Evolutionary conservation across 2,888 invertebrate genomes (phyloP).

Genomic region (Miltochrista miniata): DNA sequence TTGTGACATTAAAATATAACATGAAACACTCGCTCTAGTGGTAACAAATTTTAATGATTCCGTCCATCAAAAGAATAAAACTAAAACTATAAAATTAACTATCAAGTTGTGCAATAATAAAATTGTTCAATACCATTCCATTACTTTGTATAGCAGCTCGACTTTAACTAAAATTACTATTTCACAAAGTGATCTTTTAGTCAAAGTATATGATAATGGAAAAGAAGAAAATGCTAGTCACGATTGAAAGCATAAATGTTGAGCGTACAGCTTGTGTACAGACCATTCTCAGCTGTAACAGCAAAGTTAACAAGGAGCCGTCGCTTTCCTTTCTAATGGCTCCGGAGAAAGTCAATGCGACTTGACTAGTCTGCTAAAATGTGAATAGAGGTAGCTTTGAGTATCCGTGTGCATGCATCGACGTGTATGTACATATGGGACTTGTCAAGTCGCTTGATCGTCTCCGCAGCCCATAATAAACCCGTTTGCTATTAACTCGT

Average conservation of each 20-base stretch:
- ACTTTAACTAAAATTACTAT: slow-evolving; percentile 6
- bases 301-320: slow-evolving; percentile 4
- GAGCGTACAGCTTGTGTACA: slow-evolving; percentile 8
- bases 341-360: too few species aligned
- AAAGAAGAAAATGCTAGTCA: slow-evolving; percentile 21
- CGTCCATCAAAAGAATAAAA: slow-evolving; percentile 16
- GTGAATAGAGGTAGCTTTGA: too few species aligned
- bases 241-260: slow-evolving; percentile 15
- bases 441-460: too few species aligned
- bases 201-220: slow-evolving; percentile 10
- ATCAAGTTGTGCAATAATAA: slow-evolving; percentile 15
- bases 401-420: too few species aligned
- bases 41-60: slow-evolving; percentile 6
- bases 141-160: slow-evolving; percentile 10
- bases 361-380: too few species aligned
- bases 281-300: slow-evolving; percentile 5
- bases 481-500: slow-evolving; percentile 10
- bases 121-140: slow-evolving; percentile 12
- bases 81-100: slow-evolving; percentile 9
- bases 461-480: too few species aligned
- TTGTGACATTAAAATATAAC: too few species aligned
- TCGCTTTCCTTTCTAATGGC: too few species aligned
- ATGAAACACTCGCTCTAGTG: slow-evolving; percentile 2
- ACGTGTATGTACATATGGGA: too few species aligned
- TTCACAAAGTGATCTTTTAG: slow-evolving; percentile 16